phyloP scores from a whole-genome alignment of 92 coral and sea anemone genomes.

The Plumapathes pennacea region DNA sequence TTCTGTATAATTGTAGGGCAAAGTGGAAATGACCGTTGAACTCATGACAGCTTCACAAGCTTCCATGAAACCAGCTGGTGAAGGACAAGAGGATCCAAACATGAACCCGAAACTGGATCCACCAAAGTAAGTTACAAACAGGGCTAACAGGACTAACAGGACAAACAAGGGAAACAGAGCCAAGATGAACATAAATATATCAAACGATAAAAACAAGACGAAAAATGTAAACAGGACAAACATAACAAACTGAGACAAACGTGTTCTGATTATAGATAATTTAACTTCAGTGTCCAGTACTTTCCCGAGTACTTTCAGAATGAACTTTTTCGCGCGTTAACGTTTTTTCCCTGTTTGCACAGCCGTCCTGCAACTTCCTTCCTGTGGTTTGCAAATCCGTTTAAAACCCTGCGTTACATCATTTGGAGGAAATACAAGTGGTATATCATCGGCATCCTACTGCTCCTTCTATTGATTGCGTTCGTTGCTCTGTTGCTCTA shows the following conservation, averaged over 20 bases:
- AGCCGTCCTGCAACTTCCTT: slow-evolving; percentile 93
- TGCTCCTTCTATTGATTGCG: slow-evolving; percentile 48
- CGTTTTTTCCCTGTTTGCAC: background rate
- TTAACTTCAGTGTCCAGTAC: too few species aligned
- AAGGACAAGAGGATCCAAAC: slow-evolving; percentile 96
- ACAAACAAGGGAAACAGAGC: too few species aligned
- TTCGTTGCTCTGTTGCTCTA: slow-evolving; percentile 65
- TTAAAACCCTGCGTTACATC: slow-evolving; percentile 77
- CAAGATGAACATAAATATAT: too few species aligned
- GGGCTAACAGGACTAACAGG: background rate
- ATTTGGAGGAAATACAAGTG: slow-evolving; percentile 87
- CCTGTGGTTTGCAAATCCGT: slow-evolving; percentile 84
- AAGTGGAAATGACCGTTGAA: slow-evolving; percentile 93
- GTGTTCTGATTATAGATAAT: too few species aligned
- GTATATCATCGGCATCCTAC: slow-evolving; percentile 58
- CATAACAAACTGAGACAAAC: background rate
- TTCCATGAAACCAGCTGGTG: slow-evolving; percentile 74
- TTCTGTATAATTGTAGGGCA: slow-evolving; percentile 87
- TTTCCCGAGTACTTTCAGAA: too few species aligned
- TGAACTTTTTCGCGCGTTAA: background rate
- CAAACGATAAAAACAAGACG: too few species aligned
- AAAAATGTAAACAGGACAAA: too few species aligned
- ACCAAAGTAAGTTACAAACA: slow-evolving; percentile 92
- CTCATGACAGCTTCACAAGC: slow-evolving; percentile 64
- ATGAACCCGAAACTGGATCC: slow-evolving; percentile 79